Percentiles rank a stretch among this genome's conserved stretches.
Conservation (phyloP, 2,888 invertebrate species). For the Scaptomyza reducta region DNA sequence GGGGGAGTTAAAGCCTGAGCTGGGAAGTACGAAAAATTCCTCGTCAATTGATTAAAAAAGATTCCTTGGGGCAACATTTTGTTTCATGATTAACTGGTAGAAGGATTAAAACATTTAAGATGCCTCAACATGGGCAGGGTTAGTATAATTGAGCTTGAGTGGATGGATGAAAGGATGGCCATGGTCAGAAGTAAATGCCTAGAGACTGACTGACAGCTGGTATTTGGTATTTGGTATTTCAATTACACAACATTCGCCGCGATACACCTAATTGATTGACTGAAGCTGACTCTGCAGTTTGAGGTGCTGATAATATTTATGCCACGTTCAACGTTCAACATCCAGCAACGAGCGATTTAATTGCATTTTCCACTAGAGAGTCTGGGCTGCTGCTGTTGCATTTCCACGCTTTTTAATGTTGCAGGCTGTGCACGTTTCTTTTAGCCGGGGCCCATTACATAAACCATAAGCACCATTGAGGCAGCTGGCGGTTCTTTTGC, state of each 20-base stretch:
- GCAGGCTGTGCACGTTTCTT: slow-evolving; percentile 56
- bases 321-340: slow-evolving; percentile 44
- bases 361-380: slow-evolving; percentile 64
- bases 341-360: slow-evolving; percentile 61
- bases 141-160: no score
- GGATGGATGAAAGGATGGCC: not conserved
- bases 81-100: slow-evolving; percentile 6
- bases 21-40: not conserved
- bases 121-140: slow-evolving; percentile 26
- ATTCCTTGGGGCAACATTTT: not conserved
- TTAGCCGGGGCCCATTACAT: slow-evolving; percentile 54
- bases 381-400: slow-evolving; percentile 39
- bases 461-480: slow-evolving; percentile 66
- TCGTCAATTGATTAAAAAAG: slow-evolving; percentile 3
- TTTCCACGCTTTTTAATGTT: slow-evolving; percentile 64
- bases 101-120: slow-evolving; percentile 54
- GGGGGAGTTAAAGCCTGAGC: not conserved
- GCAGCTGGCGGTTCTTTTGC: slow-evolving; percentile 3
- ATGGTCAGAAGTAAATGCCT: slow-evolving; percentile 24
- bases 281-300: slow-evolving; percentile 13
- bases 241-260: slow-evolving; percentile 61
- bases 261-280: slow-evolving; percentile 75
- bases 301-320: slow-evolving; percentile 71
- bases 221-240: slow-evolving; percentile 57
- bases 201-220: not conserved